Conservation (phyloP, 2,113 vertebrate genomes). For the Thunnus thynnus region DNA sequence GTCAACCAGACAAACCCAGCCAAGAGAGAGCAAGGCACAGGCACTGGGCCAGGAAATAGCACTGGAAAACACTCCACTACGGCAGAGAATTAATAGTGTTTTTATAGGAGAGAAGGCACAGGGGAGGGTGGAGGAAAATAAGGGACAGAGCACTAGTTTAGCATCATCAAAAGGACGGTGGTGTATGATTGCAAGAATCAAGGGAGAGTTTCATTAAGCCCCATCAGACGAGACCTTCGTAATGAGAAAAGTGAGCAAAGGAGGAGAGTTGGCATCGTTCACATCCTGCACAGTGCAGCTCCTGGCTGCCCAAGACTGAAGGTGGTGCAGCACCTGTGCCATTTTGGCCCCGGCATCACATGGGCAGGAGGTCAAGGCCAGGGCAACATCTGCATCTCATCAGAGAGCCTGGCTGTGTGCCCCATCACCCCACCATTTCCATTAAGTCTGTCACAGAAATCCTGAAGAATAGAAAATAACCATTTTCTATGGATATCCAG, state of each 20-base stretch:
- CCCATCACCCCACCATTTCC: slow-evolving; percentile 21
- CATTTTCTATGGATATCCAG: slow-evolving; percentile 5
- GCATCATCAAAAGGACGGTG: slow-evolving; percentile 37
- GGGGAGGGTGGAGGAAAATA: slow-evolving; percentile 16
- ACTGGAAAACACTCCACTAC: slow-evolving; percentile 76
- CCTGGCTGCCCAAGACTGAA: slow-evolving; percentile 69
- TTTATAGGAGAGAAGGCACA: slow-evolving; percentile 54
- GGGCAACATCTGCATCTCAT: slow-evolving; percentile 83
- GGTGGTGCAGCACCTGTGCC: slow-evolving; percentile 77
- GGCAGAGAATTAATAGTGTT: slow-evolving; percentile 76
- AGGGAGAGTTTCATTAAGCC: slow-evolving; percentile 43
- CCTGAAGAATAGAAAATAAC: slow-evolving; percentile 54
- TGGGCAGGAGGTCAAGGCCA: slow-evolving; percentile 80
- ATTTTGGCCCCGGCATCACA: slow-evolving; percentile 68
- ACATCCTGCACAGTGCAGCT: slow-evolving; percentile 70
- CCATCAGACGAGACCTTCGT: slow-evolving; percentile 25
- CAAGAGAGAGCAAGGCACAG: slow-evolving; percentile 79
- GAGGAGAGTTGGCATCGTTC: slow-evolving; percentile 68
- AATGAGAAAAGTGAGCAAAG: slow-evolving; percentile 59
- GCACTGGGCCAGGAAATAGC: slow-evolving; percentile 79
- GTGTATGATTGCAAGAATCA: slow-evolving; percentile 33
- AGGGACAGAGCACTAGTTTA: slow-evolving; percentile 26
- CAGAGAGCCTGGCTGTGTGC: slow-evolving; percentile 74
- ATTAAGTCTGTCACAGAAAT: slow-evolving; percentile 26
- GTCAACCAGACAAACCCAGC: slow-evolving; percentile 81